Conservation (phyloP, 2,888 invertebrate species). For the Amaurobius ferox region DNA sequence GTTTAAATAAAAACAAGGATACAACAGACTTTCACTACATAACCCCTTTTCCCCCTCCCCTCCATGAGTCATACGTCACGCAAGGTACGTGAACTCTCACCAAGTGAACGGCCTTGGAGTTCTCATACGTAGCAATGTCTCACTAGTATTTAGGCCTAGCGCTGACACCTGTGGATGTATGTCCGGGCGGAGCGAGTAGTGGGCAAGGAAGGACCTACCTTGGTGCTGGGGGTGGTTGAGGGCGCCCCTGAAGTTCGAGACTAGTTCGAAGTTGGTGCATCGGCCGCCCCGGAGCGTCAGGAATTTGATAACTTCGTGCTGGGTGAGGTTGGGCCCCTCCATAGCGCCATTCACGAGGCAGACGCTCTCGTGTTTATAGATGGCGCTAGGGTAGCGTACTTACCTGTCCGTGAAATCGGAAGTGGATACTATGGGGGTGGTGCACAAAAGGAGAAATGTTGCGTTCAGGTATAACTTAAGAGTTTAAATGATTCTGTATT, state of each 20-base stretch:
- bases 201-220: constrained; percentile 32
- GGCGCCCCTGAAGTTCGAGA: constrained; percentile 51
- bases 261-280: constrained; percentile 64
- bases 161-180: constrained; percentile 24
- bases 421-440: no score
- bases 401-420: constrained; percentile 38
- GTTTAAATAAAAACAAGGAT: no score
- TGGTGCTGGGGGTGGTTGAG: constrained; percentile 59
- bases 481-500: no score
- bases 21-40: no score
- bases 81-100: background rate
- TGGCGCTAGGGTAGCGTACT: constrained; percentile 41
- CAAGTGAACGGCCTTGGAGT: constrained; percentile 38
- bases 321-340: constrained; percentile 29
- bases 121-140: background rate
- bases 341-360: constrained; percentile 15
- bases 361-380: constrained; percentile 41
- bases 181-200: background rate
- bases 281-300: constrained; percentile 49
- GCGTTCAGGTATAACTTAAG: no score
- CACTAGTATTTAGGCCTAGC: constrained; percentile 43
- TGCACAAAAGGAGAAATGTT: no score
- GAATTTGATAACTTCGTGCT: constrained; percentile 49
- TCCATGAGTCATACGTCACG: background rate
- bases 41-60: background rate